phyloP scores from a whole-genome alignment of 2,797 vertebrate genomes.

The Pitangus sulphuratus region DNA sequence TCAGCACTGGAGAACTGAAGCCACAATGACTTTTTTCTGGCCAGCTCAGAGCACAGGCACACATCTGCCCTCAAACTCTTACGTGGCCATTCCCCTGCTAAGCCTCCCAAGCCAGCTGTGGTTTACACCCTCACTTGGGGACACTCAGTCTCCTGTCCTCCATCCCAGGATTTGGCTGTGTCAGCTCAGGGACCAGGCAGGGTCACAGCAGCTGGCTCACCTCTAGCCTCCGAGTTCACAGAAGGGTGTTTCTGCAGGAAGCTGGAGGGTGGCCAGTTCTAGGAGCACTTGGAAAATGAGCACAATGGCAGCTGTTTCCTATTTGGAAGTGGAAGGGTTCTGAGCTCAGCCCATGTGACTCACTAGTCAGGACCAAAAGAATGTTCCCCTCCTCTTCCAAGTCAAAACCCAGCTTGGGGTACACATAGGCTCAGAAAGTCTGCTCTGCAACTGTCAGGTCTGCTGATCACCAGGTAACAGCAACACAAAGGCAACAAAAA shows the following conservation, averaged over 20 bases:
- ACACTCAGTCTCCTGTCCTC: neutral
- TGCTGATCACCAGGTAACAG: neutral
- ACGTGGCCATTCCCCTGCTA: neutral
- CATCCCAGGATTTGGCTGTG: neutral
- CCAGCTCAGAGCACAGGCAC: neutral
- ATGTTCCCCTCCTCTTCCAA: neutral
- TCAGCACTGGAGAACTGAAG: neutral
- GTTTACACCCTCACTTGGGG: neutral
- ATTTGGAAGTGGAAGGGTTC: neutral
- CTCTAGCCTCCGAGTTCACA: neutral
- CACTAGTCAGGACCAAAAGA: neutral
- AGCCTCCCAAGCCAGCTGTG: neutral
- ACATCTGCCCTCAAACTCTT: neutral
- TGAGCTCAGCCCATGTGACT: neutral
- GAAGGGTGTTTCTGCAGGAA: constrained; percentile 21
- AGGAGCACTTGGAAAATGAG: neutral
- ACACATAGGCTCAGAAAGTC: neutral
- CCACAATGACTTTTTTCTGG: neutral
- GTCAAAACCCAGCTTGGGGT: neutral
- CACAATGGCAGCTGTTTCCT: constrained; percentile 45
- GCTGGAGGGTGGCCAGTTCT: constrained; percentile 27
- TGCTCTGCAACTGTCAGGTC: neutral
- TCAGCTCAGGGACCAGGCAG: neutral
- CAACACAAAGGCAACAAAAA: neutral
- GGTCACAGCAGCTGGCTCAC: neutral